Base-by-base conservation (phyloP, 2,797 vertebrate species). In the Fistularia tabacaria region DNA sequence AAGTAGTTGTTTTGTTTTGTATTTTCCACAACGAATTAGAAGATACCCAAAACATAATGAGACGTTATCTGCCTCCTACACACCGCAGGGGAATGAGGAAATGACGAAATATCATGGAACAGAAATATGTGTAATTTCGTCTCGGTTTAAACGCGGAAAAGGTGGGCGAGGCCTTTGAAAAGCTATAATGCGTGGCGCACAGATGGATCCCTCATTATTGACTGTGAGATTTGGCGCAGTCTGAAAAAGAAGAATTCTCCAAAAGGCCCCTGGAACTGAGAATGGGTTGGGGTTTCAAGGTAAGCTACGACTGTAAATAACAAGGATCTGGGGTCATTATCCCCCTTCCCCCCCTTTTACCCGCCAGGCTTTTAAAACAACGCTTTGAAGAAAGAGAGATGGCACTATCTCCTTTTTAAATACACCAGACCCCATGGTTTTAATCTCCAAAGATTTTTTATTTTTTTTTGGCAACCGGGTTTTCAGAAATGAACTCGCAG, bases 191-290 rank as follows among this genome's bases (percentile, higher is more conserved):
- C 51, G 46, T 52, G 58, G 64, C 49, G 25, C 64, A 69, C 48
- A 54, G 67, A 77, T 79, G 70, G 56, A 59, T 65, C 57, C 15
- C 66, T 83, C 54, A 62, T 79, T 85, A 82, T 68, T 84, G 79
- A 82, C 76, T 83, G 83, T 68, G 75, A 89, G 66, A 83, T 85
- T 79, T 81, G 71, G 64, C 73, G 79, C 42, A 47, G 64, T 57
- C 55, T 48, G 72, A 64, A 58, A 70, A 71, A 81, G 84, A 79
- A 77, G 76, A 64, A 64, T 66, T 59, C 62, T 45, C 52, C 50
- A 39, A 54, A 71, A 70, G 63, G 49, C 57, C 41, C 62, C 11
- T 57, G 48, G 54, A 63, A 74, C 38, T 2, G 25, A 25, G 25
- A 25, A 25, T 3, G 25, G 25, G 25, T 25, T 25, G 5, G 25